phyloP scores from a whole-genome alignment of 2,888 invertebrate genomes.

The Epicampocera succincta region DNA sequence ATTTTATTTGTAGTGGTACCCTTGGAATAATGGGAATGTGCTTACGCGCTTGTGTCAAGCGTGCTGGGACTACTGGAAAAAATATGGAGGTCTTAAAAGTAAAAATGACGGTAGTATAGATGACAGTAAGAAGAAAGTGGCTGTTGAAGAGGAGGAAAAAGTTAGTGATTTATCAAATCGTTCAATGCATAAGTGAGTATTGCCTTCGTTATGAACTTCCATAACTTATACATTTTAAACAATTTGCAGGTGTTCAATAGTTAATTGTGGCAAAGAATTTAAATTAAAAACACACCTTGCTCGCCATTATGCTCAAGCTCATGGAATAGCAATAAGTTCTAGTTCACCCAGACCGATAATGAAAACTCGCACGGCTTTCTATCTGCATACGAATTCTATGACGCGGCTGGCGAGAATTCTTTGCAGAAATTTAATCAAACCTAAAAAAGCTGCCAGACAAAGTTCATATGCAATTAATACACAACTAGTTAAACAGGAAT shows the following conservation, averaged over 20 bases:
- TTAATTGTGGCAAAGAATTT: constrained; percentile 97
- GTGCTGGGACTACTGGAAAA: constrained; percentile 99
- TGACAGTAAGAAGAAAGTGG: constrained; percentile 81
- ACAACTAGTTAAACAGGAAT: constrained; percentile 93
- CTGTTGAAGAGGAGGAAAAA: constrained; percentile 82
- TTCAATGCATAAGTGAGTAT: constrained; percentile 79
- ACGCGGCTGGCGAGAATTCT: constrained; percentile 94
- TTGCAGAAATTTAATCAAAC: constrained; percentile 90
- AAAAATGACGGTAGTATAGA: constrained; percentile 82
- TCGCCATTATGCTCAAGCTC: constrained; percentile 95
- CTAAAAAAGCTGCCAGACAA: constrained; percentile 93
- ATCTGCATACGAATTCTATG: constrained; percentile 94
- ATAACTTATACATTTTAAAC: constrained; percentile 38
- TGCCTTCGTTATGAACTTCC: constrained; percentile 1
- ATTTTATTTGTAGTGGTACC: constrained; percentile 89
- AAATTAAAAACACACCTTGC: constrained; percentile 96
- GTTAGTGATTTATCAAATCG: constrained; percentile 81
- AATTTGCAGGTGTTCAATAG: constrained; percentile 90
- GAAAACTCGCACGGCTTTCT: constrained; percentile 98
- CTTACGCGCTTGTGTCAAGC: constrained; percentile 95
- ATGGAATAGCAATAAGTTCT: constrained; percentile 87
- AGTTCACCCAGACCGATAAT: constrained; percentile 95
- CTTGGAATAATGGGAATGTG: constrained; percentile 96
- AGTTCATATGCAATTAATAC: constrained; percentile 91
- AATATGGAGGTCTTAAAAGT: constrained; percentile 97